Evolutionary conservation across 2,888 invertebrate species (phyloP), one percentile per base, ranked within the genome.

Genomic region (Xestia xanthographa): DNA sequence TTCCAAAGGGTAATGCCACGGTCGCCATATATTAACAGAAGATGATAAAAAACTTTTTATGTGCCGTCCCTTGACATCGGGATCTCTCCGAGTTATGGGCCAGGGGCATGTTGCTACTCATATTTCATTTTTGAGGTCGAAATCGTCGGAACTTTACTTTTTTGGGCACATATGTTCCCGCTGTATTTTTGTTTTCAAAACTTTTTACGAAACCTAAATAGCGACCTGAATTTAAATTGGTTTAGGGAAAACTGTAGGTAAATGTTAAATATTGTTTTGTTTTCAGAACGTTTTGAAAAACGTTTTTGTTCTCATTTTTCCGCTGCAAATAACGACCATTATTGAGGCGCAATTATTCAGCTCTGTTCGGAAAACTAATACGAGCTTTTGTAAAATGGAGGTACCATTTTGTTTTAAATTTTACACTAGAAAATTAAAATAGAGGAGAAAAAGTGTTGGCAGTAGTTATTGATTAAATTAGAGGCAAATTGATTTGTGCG

Each of bases 21-120:
- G 80, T 45, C 67, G 69, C 76, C 76, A 73, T 88, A 81, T 81
- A 86, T 87, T 83, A 80, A 80, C 77, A 77, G 73, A 86, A 83
- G 79, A 86, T 82, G 86, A 86, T 86, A 87, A 86, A 86, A 87
- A 86, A 66, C 60, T 82, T 86, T 87, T 86, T 82, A 84, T 79
- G 79, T 67, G 72, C 74, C 75, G 67, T 66, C 77, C 86, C 86
- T 69, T 68, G 58, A 75, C 74, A 72, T 72, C 74, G 70, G 75
- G 79, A 80, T 83, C 76, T 77, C 75, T 34, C 70, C 43, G 79
- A 88, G 81, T 88, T 87, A 88, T 74, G 60, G 76, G 69, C 62
- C 77, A n/a, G 67, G 76, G 76, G 77, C 58, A 73, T 88, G 84
- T 84, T 83, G 65, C 75, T 75, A 66, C 67, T 67, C 86, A 75